phyloP scores from a whole-genome alignment of 2,888 invertebrate genomes.

The Ferrisia virgata region DNA sequence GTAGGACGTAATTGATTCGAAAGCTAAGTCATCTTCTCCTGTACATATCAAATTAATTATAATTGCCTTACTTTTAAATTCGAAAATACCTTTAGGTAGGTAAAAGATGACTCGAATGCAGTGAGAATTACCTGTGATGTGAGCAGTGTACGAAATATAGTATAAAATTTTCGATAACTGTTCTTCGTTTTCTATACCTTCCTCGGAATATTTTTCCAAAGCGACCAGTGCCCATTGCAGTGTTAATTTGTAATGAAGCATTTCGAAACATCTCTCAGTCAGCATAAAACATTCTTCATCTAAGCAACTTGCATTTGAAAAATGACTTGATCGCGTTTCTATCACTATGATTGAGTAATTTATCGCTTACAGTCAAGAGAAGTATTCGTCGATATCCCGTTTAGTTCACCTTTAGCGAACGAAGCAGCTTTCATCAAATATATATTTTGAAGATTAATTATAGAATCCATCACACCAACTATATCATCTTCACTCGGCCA shows the following conservation, averaged over 20 bases:
- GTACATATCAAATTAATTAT: background rate
- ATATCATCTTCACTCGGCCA: background rate
- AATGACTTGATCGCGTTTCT: too few relatives aligned
- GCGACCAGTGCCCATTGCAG: background rate
- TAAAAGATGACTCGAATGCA: too few relatives aligned
- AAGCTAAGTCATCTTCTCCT: background rate
- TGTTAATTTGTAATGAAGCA: background rate
- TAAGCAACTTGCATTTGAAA: background rate
- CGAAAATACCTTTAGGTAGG: too few relatives aligned
- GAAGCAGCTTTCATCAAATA: background rate
- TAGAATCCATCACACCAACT: background rate
- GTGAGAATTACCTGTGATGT: background rate
- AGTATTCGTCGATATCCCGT: background rate
- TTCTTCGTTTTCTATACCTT: background rate
- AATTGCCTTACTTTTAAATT: too few relatives aligned
- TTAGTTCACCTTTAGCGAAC: background rate
- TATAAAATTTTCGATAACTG: background rate
- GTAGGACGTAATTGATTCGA: background rate
- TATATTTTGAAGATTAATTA: background rate
- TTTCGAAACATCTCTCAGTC: background rate
- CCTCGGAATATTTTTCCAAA: background rate
- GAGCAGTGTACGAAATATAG: background rate
- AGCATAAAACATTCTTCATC: background rate
- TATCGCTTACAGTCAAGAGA: background rate
- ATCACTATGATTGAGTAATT: too few relatives aligned